A percentile compares a stretch with the other conserved stretches of the same genome.
Conservation (phyloP, 2,888 invertebrate genomes). For the Automeris io region DNA sequence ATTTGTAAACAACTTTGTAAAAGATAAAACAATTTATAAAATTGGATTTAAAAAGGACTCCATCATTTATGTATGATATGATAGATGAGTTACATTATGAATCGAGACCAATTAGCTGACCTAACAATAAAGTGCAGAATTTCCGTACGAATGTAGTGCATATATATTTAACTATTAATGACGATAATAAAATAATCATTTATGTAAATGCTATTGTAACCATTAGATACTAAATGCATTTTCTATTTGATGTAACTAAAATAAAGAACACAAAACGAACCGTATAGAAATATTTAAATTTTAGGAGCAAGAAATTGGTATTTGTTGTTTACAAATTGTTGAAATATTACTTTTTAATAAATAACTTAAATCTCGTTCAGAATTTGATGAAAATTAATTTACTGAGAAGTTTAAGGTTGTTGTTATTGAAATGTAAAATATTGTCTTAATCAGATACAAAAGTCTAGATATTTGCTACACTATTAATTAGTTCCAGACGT, state of each 20-base stretch:
- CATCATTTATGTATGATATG: conserved; percentile 55
- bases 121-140: conserved; percentile 48
- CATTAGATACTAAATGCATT: too few relatives aligned
- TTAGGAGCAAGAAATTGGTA: background rate
- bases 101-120: conserved; percentile 55
- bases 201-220: conserved; percentile 11
- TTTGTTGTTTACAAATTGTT: background rate
- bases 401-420: too few relatives aligned
- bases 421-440: too few relatives aligned
- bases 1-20: background rate
- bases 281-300: background rate
- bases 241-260: background rate
- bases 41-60: too few relatives aligned
- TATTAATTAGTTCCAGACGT: too few relatives aligned
- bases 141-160: conserved; percentile 58
- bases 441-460: too few relatives aligned
- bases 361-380: background rate
- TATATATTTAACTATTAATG: conserved; percentile 39
- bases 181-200: conserved; percentile 21
- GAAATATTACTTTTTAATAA: background rate
- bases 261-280: background rate
- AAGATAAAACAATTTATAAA: too few relatives aligned
- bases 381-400: too few relatives aligned
- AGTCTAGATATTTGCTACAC: too few relatives aligned
- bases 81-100: conserved; percentile 48